Percentiles rank a stretch among this genome's conserved stretches.
Conservation (phyloP, 2,797 vertebrate genomes). For the Rhabdophis nuchalis region DNA sequence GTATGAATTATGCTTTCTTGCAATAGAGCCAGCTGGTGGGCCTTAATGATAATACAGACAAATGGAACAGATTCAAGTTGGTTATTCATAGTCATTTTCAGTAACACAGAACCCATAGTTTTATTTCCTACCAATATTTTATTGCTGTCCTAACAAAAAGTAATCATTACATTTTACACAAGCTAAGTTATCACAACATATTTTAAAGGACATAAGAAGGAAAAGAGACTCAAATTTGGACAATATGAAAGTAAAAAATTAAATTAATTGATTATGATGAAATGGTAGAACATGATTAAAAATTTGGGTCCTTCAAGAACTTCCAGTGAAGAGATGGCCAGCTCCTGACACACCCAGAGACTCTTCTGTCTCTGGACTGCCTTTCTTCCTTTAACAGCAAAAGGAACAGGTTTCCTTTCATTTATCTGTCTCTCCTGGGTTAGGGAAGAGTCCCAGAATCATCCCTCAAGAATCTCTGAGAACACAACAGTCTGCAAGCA, state of each 20-base stretch:
- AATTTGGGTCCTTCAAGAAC: neutral
- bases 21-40: conserved; percentile 45
- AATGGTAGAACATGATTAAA: neutral
- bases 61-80: conserved; percentile 62
- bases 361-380: neutral
- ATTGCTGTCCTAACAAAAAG: conserved; percentile 40
- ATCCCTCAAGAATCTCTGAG: too few relatives aligned
- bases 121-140: conserved; percentile 43
- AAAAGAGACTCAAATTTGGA: neutral
- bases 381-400: neutral
- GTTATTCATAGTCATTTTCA: conserved; percentile 47
- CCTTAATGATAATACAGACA: conserved; percentile 61
- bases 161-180: conserved; percentile 40
- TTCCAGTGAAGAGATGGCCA: neutral
- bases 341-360: neutral
- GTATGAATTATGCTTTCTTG: conserved; percentile 62
- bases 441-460: neutral
- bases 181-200: neutral
- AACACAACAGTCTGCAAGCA: too few relatives aligned
- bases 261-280: neutral
- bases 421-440: neutral
- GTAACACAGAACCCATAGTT: conserved; percentile 30
- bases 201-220: neutral
- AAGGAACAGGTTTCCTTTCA: neutral
- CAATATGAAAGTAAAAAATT: neutral